phyloP scores from a whole-genome alignment of 2,113 vertebrate genomes.

The Vimba vimba region DNA sequence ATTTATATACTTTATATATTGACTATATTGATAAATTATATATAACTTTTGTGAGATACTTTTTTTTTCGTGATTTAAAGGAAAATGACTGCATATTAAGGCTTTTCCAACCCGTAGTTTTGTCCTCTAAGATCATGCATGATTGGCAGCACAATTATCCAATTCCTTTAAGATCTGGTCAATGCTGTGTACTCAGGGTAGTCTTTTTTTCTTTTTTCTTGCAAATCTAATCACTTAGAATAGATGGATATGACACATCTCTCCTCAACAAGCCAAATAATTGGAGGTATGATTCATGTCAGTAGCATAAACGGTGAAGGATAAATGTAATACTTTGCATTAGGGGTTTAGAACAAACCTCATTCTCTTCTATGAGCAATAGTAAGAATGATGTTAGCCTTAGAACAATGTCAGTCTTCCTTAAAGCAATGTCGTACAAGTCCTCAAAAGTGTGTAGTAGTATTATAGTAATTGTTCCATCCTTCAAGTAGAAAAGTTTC shows the following conservation, averaged over 20 bases:
- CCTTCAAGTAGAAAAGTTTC: neutral
- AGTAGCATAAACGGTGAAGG: neutral
- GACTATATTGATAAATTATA: too few species aligned
- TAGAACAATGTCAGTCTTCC: neutral
- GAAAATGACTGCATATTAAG: neutral
- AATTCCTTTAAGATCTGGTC: too few species aligned
- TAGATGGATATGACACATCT: neutral
- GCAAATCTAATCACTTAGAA: too few species aligned
- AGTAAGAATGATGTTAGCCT: neutral
- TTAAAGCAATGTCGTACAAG: neutral
- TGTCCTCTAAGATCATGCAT: neutral
- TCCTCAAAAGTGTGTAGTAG: neutral
- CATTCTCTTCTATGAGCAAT: neutral
- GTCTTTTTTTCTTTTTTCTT: too few species aligned
- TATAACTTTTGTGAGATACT: neutral
- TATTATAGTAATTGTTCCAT: neutral
- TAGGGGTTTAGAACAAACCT: neutral
- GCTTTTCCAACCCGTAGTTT: neutral
- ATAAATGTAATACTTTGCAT: neutral
- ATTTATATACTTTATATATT: too few species aligned
- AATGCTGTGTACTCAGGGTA: too few species aligned
- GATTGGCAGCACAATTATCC: neutral
- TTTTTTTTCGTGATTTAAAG: neutral
- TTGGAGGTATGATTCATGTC: neutral
- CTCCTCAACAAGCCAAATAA: neutral